A percentile compares a stretch with the other conserved stretches of the same genome.
These are phyloP conservation scores for Mesorhabditis sp. DNA, from an alignment of 2,888 invertebrate genomes.

Conservation along the genomic window DNA sequence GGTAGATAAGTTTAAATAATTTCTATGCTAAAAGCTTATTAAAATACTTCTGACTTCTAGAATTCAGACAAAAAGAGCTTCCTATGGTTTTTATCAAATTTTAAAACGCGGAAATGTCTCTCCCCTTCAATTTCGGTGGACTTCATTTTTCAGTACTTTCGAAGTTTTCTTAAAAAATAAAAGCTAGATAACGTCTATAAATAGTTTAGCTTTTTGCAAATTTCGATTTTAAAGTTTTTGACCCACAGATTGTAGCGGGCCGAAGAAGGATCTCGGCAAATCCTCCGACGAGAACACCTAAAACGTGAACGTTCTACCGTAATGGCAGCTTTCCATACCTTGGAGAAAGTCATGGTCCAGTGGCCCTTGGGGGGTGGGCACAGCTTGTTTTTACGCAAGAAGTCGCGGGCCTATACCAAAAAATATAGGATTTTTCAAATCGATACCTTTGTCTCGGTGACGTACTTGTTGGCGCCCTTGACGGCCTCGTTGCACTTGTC, in stretches of 20 bases:
- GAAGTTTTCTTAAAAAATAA: no score
- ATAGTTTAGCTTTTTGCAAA: no score
- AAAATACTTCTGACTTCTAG: background rate
- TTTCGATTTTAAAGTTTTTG: background rate
- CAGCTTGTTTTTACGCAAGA: constrained; percentile 12
- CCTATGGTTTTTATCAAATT: no score
- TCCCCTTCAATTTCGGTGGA: no score
- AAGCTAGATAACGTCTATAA: no score
- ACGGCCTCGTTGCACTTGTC: constrained; percentile 58
- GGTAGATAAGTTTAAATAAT: background rate
- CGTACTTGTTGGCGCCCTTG: constrained; percentile 56
- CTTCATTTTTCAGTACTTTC: no score
- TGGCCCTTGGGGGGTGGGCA: constrained; percentile 50
- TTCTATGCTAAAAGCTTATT: background rate
- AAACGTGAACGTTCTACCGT: background rate
- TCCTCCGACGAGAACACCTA: constrained; percentile 55
- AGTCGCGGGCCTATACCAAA: background rate
- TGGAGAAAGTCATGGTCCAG: constrained; percentile 58
- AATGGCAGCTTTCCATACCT: constrained; percentile 15
- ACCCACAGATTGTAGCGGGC: constrained; percentile 56
- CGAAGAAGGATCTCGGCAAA: constrained; percentile 57
- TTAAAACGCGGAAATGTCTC: no score
- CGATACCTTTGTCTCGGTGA: constrained; percentile 47
- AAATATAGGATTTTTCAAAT: background rate
- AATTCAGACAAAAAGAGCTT: background rate